These are phyloP conservation scores for Neotoma lepida DNA, from an alignment of 2,113 vertebrate species.

Conservation along the genomic window DNA sequence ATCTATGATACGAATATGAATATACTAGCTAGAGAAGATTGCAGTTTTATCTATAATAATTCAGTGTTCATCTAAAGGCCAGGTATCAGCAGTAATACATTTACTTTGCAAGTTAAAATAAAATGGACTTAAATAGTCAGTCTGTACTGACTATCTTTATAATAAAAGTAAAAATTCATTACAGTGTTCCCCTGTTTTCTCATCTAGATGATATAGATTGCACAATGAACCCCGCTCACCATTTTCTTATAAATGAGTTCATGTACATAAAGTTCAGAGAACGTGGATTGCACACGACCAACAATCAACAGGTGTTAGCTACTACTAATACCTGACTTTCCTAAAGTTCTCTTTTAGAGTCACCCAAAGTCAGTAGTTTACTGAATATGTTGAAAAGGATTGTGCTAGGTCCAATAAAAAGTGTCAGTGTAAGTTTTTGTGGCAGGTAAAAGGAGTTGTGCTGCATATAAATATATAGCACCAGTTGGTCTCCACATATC, in stretches of 20 bases:
- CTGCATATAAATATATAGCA: background rate
- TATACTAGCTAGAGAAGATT: background rate
- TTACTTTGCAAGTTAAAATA: slow-evolving; percentile 47
- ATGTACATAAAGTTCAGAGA: background rate
- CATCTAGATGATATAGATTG: slow-evolving; percentile 2
- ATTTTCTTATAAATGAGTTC: slow-evolving; percentile 7
- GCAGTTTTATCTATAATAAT: background rate
- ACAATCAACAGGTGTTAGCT: background rate
- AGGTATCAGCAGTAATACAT: background rate
- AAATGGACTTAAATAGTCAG: slow-evolving; percentile 2
- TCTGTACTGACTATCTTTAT: background rate
- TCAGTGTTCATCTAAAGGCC: background rate
- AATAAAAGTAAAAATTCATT: slow-evolving; percentile 21
- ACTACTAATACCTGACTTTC: background rate
- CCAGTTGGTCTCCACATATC: background rate
- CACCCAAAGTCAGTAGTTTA: background rate
- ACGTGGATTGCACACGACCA: background rate
- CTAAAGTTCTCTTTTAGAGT: slow-evolving; percentile 12
- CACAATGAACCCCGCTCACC: background rate
- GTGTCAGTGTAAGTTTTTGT: background rate
- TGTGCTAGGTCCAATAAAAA: background rate
- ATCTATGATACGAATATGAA: background rate
- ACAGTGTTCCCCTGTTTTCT: background rate
- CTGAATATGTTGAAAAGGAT: background rate
- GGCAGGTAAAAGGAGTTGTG: background rate